Conservation (phyloP, 2,113 vertebrate genomes). For the Myodes glareolus region DNA sequence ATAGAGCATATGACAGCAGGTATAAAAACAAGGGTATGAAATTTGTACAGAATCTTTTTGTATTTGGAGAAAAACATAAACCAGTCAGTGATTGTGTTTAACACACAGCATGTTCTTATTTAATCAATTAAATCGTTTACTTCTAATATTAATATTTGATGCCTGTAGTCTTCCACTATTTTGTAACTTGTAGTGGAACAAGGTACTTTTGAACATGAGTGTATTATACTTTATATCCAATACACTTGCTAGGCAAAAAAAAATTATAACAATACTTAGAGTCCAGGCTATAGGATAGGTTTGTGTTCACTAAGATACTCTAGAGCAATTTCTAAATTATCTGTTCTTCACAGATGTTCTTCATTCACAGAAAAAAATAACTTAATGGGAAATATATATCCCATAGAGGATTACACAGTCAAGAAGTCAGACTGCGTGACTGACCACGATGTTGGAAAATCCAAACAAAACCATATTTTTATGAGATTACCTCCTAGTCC, state of each 20-base stretch:
- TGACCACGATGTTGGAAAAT: constrained; percentile 60
- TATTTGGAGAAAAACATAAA: background rate
- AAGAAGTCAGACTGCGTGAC: constrained; percentile 50
- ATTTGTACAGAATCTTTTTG: background rate
- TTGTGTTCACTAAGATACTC: constrained; percentile 48
- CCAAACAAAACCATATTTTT: background rate
- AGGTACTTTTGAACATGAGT: background rate
- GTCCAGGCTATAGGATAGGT: background rate
- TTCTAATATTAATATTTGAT: background rate
- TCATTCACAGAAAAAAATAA: constrained; percentile 69
- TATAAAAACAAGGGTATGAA: background rate
- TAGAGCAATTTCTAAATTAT: constrained; percentile 70
- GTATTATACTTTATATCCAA: constrained; percentile 1
- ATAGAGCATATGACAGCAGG: background rate
- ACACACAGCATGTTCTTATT: background rate
- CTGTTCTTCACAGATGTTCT: constrained; percentile 68
- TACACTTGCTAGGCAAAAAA: background rate
- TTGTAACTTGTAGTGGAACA: background rate
- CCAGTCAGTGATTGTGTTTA: background rate
- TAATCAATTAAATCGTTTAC: background rate
- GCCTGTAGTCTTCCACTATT: background rate
- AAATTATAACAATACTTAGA: constrained; percentile 51
- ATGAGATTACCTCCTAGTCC: background rate
- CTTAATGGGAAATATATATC: constrained; percentile 67
- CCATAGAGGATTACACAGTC: constrained; percentile 56